phyloP scores from a whole-genome alignment of 2,113 vertebrate genomes.

The Miniopterus natalensis region DNA sequence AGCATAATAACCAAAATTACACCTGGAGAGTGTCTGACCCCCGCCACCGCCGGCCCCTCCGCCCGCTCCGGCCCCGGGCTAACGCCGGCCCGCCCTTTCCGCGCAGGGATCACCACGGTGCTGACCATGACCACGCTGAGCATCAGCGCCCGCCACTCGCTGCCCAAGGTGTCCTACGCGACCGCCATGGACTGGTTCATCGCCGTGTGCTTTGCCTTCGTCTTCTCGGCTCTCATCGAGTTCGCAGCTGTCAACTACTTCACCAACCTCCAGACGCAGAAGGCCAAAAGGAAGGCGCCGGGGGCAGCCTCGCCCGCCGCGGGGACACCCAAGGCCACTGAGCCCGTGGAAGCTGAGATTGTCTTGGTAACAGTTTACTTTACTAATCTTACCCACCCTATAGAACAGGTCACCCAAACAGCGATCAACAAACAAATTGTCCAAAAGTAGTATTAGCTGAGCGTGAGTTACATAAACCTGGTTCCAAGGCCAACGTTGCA shows the following conservation, averaged over 20 bases:
- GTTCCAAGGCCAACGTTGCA: constrained; percentile 56
- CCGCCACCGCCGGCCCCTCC: neutral
- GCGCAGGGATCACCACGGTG: constrained; percentile 96
- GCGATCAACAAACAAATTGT: constrained; percentile 57
- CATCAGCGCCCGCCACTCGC: constrained; percentile 96
- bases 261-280: constrained; percentile 95
- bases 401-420: constrained; percentile 86
- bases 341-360: constrained; percentile 89
- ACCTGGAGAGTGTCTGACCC: neutral
- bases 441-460: constrained; percentile 76
- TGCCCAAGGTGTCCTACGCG: constrained; percentile 97
- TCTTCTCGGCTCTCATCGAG: constrained; percentile 98
- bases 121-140: constrained; percentile 98
- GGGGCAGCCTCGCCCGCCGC: constrained; percentile 89
- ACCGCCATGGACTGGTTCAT: constrained; percentile 99
- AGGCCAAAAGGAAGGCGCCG: constrained; percentile 89
- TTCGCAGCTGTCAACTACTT: constrained; percentile 99
- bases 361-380: constrained; percentile 91
- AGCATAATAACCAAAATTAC: neutral
- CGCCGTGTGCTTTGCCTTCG: constrained; percentile 97
- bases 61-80: no score
- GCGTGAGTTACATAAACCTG: constrained; percentile 86
- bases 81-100: no score
- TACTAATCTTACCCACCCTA: constrained; percentile 86
- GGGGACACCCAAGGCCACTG: constrained; percentile 88